phyloP scores from a whole-genome alignment of 2,888 invertebrate species.

The Tipula helvola region DNA sequence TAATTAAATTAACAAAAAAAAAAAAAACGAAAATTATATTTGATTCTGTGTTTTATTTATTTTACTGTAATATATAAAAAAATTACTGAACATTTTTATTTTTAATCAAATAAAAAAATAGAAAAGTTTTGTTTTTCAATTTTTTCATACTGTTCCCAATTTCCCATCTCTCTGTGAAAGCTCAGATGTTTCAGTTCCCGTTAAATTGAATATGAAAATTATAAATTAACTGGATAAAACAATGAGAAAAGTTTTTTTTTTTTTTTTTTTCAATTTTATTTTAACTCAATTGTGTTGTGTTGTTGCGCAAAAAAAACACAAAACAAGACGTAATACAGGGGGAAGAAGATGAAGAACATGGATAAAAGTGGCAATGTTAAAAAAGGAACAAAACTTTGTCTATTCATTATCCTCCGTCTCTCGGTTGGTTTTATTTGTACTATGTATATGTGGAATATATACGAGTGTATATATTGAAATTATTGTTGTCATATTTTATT shows the following conservation, averaged over 20 bases:
- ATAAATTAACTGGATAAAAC: not conserved
- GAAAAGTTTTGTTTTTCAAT: not conserved
- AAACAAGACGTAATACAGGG: not conserved
- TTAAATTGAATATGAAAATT: conserved; percentile 4
- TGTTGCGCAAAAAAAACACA: not conserved
- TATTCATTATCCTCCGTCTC: not conserved
- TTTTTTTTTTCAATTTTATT: not conserved
- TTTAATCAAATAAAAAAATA: not conserved
- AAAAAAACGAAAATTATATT: not conserved
- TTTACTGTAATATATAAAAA: not conserved
- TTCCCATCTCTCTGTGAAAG: not conserved
- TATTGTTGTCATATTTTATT: not conserved
- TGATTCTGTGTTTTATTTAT: not conserved
- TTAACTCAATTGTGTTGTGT: not conserved
- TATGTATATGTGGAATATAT: not conserved
- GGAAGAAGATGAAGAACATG: not conserved
- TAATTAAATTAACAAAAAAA: not conserved
- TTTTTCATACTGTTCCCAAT: not conserved
- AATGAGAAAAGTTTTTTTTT: not conserved
- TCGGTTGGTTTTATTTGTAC: not conserved
- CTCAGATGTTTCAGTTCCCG: conserved; percentile 4
- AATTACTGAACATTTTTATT: not conserved
- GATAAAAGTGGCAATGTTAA: not conserved
- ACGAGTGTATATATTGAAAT: not conserved
- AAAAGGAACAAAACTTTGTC: not conserved